Percentiles rank a stretch among this genome's conserved stretches.
phyloP scores from a whole-genome alignment of 2,797 vertebrate genomes.

The Acrossocheilus fasciatus region DNA sequence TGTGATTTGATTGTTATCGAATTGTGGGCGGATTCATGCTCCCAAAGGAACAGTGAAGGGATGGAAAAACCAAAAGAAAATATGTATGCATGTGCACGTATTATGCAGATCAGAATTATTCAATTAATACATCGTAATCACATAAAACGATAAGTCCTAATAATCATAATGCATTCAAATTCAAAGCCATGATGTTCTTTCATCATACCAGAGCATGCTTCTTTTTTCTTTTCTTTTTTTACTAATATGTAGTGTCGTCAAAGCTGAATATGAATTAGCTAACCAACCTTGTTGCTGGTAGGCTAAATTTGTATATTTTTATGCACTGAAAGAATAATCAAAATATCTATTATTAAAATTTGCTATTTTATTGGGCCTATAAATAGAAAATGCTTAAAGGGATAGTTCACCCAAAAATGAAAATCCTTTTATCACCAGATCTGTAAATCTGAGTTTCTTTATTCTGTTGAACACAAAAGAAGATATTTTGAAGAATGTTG shows the following conservation, averaged over 20 bases:
- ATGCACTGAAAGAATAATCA: background rate
- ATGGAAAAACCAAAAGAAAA: slow-evolving; percentile 20
- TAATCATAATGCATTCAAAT: slow-evolving; percentile 25
- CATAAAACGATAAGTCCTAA: slow-evolving; percentile 33
- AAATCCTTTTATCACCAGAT: background rate
- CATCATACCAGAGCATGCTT: background rate
- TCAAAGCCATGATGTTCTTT: slow-evolving; percentile 12
- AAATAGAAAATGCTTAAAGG: background rate
- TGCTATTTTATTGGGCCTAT: background rate
- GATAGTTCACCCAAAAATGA: background rate
- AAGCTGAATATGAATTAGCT: background rate
- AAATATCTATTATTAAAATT: background rate
- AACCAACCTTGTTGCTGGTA: background rate
- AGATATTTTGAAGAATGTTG: background rate
- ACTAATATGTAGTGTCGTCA: background rate
- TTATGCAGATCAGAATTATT: slow-evolving; percentile 34
- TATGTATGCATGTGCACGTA: slow-evolving; percentile 7
- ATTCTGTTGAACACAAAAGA: background rate
- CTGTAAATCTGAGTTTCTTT: background rate
- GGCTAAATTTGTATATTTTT: background rate
- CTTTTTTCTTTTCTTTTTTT: background rate
- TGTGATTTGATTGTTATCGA: slow-evolving; percentile 54
- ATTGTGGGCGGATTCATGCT: slow-evolving; percentile 40
- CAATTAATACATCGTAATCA: slow-evolving; percentile 29
- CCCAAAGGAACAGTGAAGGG: slow-evolving; percentile 28